Conservation (phyloP, 1,140 invertebrate species). For the Musca vetustissima region DNA sequence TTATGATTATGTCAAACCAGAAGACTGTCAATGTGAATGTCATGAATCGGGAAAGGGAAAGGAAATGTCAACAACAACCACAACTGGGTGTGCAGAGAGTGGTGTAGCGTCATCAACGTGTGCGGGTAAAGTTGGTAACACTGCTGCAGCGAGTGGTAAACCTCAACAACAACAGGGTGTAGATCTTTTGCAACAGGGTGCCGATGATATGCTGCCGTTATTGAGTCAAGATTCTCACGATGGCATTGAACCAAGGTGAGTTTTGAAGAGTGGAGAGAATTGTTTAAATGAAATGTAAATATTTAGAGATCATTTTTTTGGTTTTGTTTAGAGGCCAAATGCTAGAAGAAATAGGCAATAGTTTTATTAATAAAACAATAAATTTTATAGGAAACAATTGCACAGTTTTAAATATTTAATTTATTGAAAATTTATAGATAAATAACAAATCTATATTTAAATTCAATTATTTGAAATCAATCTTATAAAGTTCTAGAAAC, state of each 20-base stretch:
- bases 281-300: no score
- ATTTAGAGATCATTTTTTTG: no score
- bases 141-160: conserved; percentile 27
- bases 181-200: conserved; percentile 47
- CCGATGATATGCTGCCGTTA: conserved; percentile 50
- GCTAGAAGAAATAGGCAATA: no score
- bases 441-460: no score
- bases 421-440: no score
- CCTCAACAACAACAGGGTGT: conserved; percentile 40
- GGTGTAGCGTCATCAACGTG: no score
- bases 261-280: not conserved
- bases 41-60: conserved; percentile 65
- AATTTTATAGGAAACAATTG: no score
- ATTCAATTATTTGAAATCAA: no score
- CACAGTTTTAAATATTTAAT: no score
- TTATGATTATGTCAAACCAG: conserved; percentile 79
- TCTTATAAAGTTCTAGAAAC: no score
- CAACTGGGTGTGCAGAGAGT: conserved; percentile 11
- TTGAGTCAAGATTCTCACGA: conserved; percentile 43
- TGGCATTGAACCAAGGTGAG: conserved; percentile 32
- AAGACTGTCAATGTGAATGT: conserved; percentile 81
- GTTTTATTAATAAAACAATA: no score
- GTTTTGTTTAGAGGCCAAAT: no score
- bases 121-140: conserved; percentile 29
- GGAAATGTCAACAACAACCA: conserved; percentile 20